A percentile compares a stretch with the other conserved stretches of the same genome.
phyloP scores from a whole-genome alignment of 2,113 vertebrate species.

The Echinops telfairi region DNA sequence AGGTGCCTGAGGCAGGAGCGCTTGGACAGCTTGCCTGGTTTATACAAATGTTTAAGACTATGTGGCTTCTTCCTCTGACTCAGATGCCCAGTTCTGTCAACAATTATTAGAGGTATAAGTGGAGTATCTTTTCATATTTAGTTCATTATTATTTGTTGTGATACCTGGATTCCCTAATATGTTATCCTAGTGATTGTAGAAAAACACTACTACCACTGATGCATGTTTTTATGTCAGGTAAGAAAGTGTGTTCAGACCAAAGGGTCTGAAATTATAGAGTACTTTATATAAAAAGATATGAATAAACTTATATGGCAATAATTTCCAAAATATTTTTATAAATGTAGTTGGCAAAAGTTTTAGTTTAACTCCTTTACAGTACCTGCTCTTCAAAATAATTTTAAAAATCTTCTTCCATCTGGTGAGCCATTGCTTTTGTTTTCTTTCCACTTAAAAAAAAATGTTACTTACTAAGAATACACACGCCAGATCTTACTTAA shows the following conservation, averaged over 20 bases:
- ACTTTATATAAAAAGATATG: constrained; percentile 57
- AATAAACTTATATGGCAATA: constrained; percentile 67
- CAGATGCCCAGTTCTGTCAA: not conserved
- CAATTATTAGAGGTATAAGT: constrained; percentile 35
- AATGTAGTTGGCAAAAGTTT: constrained; percentile 81
- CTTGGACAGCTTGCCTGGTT: not conserved
- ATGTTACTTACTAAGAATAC: constrained; percentile 83
- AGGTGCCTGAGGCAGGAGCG: not conserved
- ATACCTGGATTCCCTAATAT: not conserved
- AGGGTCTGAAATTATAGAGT: constrained; percentile 34
- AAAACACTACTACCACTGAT: constrained; percentile 14
- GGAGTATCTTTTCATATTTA: constrained; percentile 13
- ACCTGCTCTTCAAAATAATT: constrained; percentile 83
- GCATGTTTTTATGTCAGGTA: not conserved
- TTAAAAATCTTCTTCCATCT: constrained; percentile 80
- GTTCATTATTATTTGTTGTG: constrained; percentile 39
- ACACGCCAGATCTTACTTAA: constrained; percentile 88
- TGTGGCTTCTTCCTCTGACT: not conserved
- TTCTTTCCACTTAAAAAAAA: constrained; percentile 71
- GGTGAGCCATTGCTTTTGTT: constrained; percentile 82
- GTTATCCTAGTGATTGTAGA: not conserved
- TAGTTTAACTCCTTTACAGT: constrained; percentile 79
- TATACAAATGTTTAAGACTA: not conserved
- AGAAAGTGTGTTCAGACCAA: not conserved
- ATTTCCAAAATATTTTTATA: constrained; percentile 79